A percentile compares a stretch with the other conserved stretches of the same genome.
phyloP scores from a whole-genome alignment of 2,797 vertebrate species.

The Petrocephalus sullivani region DNA sequence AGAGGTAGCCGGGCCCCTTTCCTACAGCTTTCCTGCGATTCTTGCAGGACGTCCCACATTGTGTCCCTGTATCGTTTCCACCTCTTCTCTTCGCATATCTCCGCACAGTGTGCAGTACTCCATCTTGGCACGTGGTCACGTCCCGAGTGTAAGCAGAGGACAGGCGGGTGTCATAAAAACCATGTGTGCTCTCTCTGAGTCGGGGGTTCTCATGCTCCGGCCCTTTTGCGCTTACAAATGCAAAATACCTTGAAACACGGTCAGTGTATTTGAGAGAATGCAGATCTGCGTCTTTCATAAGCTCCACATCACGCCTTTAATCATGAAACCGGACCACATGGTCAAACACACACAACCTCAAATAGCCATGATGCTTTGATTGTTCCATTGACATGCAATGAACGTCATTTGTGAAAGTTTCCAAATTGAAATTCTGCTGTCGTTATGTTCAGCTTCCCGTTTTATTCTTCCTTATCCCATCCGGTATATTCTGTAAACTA shows the following conservation, averaged over 20 bases:
- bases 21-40: background rate
- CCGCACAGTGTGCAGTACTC: background rate
- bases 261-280: background rate
- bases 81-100: background rate
- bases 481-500: background rate
- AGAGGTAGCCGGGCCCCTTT: background rate
- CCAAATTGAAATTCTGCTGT: background rate
- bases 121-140: background rate
- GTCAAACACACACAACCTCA: background rate
- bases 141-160: background rate
- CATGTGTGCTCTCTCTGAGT: background rate
- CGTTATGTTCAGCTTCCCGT: background rate
- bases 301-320: background rate
- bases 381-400: background rate
- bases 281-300: background rate
- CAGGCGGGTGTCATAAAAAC: background rate
- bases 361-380: background rate
- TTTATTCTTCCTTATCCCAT: background rate
- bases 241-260: background rate
- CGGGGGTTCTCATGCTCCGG: background rate
- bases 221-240: background rate
- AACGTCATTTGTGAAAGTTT: background rate
- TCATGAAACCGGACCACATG: background rate
- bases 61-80: background rate
- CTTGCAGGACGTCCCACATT: background rate